phyloP scores from a whole-genome alignment of 2,797 vertebrate species.

The Pachyuromys duprasi region DNA sequence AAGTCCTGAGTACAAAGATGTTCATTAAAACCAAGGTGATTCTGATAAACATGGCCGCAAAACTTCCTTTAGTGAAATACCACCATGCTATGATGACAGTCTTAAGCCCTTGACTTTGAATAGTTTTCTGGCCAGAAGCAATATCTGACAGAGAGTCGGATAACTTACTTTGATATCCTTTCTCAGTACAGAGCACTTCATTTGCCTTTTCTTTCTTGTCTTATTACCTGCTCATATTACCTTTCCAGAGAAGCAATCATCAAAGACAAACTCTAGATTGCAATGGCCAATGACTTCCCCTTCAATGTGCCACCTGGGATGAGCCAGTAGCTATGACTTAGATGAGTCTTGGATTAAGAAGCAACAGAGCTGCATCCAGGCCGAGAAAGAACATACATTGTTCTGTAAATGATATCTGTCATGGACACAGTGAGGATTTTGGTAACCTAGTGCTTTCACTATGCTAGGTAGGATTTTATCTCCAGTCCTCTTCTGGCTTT shows the following conservation, averaged over 20 bases:
- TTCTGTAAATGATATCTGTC: background rate
- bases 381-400: background rate
- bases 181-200: background rate
- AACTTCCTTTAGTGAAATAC: background rate
- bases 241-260: constrained; percentile 22
- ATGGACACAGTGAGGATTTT: background rate
- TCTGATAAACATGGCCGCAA: background rate
- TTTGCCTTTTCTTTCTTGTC: background rate
- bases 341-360: constrained; percentile 4
- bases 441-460: background rate
- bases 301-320: background rate
- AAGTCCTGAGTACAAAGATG: background rate
- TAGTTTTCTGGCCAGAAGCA: background rate
- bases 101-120: background rate
- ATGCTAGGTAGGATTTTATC: background rate
- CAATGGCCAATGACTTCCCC: background rate
- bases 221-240: background rate
- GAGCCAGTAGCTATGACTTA: background rate
- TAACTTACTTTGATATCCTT: background rate
- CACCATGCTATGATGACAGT: background rate
- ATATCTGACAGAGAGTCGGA: background rate
- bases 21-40: background rate
- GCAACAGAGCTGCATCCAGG: background rate
- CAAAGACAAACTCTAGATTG: constrained; percentile 2
- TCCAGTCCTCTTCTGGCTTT: background rate